Evolutionary conservation across 2,113 vertebrate species (phyloP), one percentile per base, ranked within the genome.

Genomic region (Otocyon megalotis): DNA sequence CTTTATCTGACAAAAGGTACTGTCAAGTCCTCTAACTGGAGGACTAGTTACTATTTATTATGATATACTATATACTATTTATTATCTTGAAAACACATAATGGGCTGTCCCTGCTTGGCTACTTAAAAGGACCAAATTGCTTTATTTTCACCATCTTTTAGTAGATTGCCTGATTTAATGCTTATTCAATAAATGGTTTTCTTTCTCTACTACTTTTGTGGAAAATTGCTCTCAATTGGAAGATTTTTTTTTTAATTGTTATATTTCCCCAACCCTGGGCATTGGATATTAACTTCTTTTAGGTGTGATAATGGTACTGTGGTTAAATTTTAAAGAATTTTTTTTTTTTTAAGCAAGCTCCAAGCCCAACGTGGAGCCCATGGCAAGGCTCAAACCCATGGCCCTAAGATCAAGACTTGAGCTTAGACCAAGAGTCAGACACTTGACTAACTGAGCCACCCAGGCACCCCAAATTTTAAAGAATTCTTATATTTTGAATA

Each of bases 261-360:
- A 12, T 37, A 88, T 80, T 87, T 80, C 43, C 43, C 26, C 65
- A 88, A 77, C 20, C 84, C 60, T 53, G 10, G 35, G n/a, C 58
- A 77, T 69, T 76, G 43, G 76, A 53, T 48, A 88, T 37, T 80
- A 90, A 80, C 16, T 89, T 81, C 71, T 81, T 86, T 87, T 74
- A 62, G 48, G 60, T 32, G 32, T 67, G 24, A 48, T 91, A 85
- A 91, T 15, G 22, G 19, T 90, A 81, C 35, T 72, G 30, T 58
- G 8, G 26, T 72, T 86, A 69, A 17, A 13, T 50, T 72, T 81
- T 72, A 88, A 82, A 53, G 53, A 53, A 74, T 92, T 43, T 43
- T 43, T 43, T 43, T 43, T 43, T 43, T 43, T 67, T 67, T 67
- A n/a, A 32, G 65, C 32, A 67, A 30, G 65, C 30, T n/a, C 65